phyloP scores from a whole-genome alignment of 2,888 invertebrate genomes.

The Ceratothoa steindachneri region DNA sequence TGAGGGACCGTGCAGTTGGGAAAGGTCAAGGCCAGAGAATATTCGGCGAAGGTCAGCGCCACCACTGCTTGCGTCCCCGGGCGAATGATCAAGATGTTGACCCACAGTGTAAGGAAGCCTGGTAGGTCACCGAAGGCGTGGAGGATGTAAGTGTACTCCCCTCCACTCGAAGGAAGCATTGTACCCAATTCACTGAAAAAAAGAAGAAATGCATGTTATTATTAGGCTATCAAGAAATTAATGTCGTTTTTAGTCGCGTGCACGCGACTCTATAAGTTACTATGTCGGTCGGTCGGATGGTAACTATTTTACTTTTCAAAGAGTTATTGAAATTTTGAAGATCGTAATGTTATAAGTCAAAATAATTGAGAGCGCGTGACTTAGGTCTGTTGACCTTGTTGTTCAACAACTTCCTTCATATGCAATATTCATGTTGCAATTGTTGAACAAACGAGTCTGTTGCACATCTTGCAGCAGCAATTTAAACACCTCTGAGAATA shows the following conservation, averaged over 20 bases:
- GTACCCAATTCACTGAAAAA: slow-evolving; percentile 90
- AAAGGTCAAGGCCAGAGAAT: slow-evolving; percentile 81
- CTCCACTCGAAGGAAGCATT: slow-evolving; percentile 76
- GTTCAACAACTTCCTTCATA: neutral
- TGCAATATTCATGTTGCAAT: neutral
- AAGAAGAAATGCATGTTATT: slow-evolving; percentile 52
- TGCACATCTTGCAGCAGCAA: no score
- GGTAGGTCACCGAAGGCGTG: slow-evolving; percentile 83
- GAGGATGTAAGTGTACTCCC: slow-evolving; percentile 85
- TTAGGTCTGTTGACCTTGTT: neutral
- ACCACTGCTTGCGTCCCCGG: slow-evolving; percentile 82
- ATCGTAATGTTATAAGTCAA: no score
- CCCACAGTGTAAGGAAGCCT: slow-evolving; percentile 80
- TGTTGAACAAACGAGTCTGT: no score
- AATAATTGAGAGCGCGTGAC: no score
- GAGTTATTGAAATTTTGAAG: no score
- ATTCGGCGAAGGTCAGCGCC: slow-evolving; percentile 85
- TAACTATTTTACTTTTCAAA: no score
- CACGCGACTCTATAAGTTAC: no score
- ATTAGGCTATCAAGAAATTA: neutral
- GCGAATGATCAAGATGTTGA: slow-evolving; percentile 72
- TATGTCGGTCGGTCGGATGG: no score
- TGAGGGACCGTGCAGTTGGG: slow-evolving; percentile 67
- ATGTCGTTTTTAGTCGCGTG: no score
- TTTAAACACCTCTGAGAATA: no score